Conservation (phyloP, 2,113 vertebrate genomes). For the Perccottus glenii region DNA sequence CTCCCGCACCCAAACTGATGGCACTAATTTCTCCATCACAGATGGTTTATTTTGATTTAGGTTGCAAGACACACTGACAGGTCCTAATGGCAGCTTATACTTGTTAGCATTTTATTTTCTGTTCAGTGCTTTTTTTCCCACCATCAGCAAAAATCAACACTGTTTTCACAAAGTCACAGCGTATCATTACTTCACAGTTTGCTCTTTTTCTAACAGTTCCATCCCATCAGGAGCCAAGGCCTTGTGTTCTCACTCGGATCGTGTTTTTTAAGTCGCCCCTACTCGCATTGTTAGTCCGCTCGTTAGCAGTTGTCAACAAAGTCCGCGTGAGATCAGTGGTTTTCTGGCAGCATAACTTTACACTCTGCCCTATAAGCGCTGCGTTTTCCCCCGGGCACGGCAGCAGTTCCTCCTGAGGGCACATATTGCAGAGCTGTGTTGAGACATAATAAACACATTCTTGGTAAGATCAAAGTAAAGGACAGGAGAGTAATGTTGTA, state of each 20-base stretch:
- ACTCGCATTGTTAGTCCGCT: not conserved
- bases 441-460: constrained; percentile 34
- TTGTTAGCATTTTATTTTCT: too few species aligned
- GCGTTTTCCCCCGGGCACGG: constrained; percentile 14
- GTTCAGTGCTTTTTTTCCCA: too few species aligned
- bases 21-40: too few species aligned
- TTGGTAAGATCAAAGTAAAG: constrained; percentile 17
- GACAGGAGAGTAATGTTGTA: not conserved
- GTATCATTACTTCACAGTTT: too few species aligned
- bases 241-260: too few species aligned
- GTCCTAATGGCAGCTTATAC: too few species aligned
- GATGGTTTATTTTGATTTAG: too few species aligned
- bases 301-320: constrained; percentile 2
- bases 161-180: too few species aligned
- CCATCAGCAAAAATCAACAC: too few species aligned
- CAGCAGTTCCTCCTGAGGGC: not conserved
- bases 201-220: too few species aligned
- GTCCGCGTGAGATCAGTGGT: constrained; percentile 19
- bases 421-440: constrained; percentile 8
- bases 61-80: too few species aligned
- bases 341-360: constrained; percentile 32
- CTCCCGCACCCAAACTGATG: too few species aligned
- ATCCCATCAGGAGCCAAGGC: not conserved
- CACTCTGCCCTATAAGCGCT: constrained; percentile 27
- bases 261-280: constrained; percentile 10